phyloP scores from a whole-genome alignment of 2,797 vertebrate genomes.

The Florisuga fusca region DNA sequence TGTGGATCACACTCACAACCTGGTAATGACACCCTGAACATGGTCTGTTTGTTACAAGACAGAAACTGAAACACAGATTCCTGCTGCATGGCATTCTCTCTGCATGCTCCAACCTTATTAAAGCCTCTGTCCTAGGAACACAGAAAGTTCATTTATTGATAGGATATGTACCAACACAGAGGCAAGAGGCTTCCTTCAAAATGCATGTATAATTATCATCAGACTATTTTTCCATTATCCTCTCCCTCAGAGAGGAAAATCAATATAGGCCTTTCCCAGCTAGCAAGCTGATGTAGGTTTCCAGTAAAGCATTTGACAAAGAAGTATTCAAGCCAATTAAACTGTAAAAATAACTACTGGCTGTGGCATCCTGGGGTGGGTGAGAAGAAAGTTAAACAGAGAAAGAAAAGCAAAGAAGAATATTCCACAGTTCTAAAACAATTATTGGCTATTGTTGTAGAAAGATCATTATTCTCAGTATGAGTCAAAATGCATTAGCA shows the following conservation, averaged over 20 bases:
- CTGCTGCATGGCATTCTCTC: background rate
- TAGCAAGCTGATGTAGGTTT: background rate
- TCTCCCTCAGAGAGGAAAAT: background rate
- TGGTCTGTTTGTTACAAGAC: accelerated
- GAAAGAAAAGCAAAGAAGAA: background rate
- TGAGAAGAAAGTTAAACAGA: background rate
- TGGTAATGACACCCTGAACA: accelerated
- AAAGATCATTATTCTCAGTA: slow-evolving; percentile 63
- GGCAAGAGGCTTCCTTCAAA: background rate
- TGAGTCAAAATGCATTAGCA: slow-evolving; percentile 73
- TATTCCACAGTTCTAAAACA: slow-evolving; percentile 28
- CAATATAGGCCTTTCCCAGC: background rate
- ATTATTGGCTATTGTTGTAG: slow-evolving; percentile 63
- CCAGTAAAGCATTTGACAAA: background rate
- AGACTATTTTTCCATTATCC: background rate
- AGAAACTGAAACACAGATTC: background rate
- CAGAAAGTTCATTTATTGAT: background rate
- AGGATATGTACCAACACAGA: background rate
- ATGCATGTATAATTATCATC: background rate
- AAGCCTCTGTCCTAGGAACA: background rate
- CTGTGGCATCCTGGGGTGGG: background rate
- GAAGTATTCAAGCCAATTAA: background rate
- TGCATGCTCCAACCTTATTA: background rate
- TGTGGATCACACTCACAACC: accelerated
- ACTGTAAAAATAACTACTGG: background rate